phyloP scores from a whole-genome alignment of 2,797 vertebrate genomes.

The Enteromius treurensis region DNA sequence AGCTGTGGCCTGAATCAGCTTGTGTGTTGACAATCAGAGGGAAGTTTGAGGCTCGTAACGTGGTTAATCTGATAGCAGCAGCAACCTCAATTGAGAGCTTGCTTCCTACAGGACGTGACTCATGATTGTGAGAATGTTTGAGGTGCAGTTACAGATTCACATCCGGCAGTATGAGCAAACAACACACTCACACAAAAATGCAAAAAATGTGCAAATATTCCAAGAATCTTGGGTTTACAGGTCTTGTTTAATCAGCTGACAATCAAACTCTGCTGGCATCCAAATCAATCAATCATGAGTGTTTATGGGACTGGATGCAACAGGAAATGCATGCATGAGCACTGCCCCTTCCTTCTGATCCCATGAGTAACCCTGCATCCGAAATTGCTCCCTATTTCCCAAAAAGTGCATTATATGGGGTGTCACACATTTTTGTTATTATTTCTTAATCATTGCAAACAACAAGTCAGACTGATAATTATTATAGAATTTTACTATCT shows the following conservation, averaged over 20 bases:
- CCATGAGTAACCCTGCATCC: background rate
- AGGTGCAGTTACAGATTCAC: slow-evolving; percentile 31
- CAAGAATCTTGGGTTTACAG: background rate
- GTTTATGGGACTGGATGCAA: background rate
- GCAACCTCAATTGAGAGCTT: slow-evolving; percentile 33
- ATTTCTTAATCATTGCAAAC: background rate
- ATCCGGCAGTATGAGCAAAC: slow-evolving; percentile 32
- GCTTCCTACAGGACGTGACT: slow-evolving; percentile 57
- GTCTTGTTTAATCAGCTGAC: background rate
- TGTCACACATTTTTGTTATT: background rate
- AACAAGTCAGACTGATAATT: background rate
- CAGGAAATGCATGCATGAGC: background rate
- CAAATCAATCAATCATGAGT: background rate
- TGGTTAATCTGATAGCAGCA: slow-evolving; percentile 39
- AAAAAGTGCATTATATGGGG: background rate
- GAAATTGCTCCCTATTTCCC: background rate
- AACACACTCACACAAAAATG: background rate
- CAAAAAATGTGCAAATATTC: background rate
- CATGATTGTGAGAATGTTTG: slow-evolving; percentile 35
- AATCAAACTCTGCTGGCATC: background rate
- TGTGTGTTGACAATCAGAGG: slow-evolving; percentile 18
- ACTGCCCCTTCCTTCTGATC: background rate
- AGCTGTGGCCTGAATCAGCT: slow-evolving; percentile 39
- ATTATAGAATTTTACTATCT: background rate
- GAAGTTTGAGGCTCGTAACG: slow-evolving; percentile 28